Percentiles rank a stretch among this genome's conserved stretches.
Evolutionary conservation across 1,140 invertebrate genomes (phyloP).

Genomic region (Ectropis grisescens): DNA sequence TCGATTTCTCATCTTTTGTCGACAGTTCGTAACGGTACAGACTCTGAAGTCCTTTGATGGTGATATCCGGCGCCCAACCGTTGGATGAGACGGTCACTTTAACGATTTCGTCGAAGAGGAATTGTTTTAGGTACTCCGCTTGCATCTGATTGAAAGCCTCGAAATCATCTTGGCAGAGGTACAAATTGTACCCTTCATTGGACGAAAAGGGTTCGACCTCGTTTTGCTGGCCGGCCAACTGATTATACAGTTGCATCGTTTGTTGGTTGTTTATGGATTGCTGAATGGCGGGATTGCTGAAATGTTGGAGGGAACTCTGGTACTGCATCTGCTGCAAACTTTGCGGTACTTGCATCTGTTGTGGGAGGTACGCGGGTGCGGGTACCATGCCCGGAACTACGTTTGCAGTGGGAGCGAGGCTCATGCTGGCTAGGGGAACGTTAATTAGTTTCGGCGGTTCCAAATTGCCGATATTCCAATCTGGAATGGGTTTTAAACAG

Average conservation of each 20-base stretch:
- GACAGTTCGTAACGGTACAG: slow-evolving; percentile 34
- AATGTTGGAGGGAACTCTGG: too few relatives aligned
- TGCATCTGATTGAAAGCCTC: slow-evolving; percentile 25
- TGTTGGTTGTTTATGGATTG: neutral
- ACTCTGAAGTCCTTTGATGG: slow-evolving; percentile 39
- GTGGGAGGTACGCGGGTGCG: slow-evolving; percentile 1
- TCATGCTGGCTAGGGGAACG: neutral
- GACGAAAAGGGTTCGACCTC: too few relatives aligned
- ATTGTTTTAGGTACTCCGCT: slow-evolving; percentile 28
- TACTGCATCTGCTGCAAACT: too few relatives aligned
- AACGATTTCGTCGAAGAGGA: slow-evolving; percentile 32
- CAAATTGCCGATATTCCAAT: slow-evolving; percentile 14
- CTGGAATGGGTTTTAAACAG: too few relatives aligned
- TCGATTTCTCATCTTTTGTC: slow-evolving; percentile 28
- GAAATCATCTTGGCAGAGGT: slow-evolving; percentile 50
- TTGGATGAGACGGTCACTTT: slow-evolving; percentile 19
- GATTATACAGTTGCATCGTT: slow-evolving; percentile 2
- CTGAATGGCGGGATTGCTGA: slow-evolving; percentile 1
- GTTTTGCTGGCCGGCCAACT: neutral
- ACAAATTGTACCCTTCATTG: slow-evolving; percentile 22
- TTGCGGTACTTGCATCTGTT: slow-evolving; percentile 1
- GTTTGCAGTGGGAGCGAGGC: too few relatives aligned
- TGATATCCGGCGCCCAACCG: slow-evolving; percentile 48
- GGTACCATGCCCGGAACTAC: slow-evolving; percentile 14
- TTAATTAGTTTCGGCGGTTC: slow-evolving; percentile 4